A percentile compares a stretch with the other conserved stretches of the same genome.
Evolutionary conservation across 1,140 invertebrate species (phyloP).

Genomic region (Euura saliciscinereae): DNA sequence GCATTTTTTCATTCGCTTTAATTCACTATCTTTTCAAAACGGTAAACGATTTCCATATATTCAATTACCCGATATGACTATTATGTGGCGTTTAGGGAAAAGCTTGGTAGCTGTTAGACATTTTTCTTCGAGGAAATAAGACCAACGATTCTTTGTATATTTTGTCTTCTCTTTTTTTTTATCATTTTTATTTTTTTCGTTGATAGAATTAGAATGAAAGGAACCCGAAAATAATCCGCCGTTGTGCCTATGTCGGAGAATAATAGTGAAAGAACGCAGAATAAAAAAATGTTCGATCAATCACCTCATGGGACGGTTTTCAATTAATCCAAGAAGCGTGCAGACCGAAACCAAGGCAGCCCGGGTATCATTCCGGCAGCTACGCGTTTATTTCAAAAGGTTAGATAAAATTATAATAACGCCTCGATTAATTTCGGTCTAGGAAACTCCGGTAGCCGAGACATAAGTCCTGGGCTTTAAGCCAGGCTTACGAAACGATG

Average conservation of each 20-base stretch:
- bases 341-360: not conserved
- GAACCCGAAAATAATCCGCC: too few species aligned
- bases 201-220: too few species aligned
- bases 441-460: slow-evolving; percentile 1
- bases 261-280: not conserved
- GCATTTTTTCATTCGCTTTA: too few species aligned
- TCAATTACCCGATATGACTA: slow-evolving; percentile 7
- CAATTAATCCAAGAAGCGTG: slow-evolving; percentile 7
- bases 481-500: not conserved
- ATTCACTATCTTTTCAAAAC: too few species aligned
- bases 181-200: slow-evolving; percentile 18
- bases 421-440: slow-evolving; percentile 2
- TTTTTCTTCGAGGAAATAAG: too few species aligned
- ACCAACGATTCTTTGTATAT: slow-evolving; percentile 15
- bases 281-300: not conserved
- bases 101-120: too few species aligned
- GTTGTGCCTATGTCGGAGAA: too few species aligned
- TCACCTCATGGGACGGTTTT: not conserved
- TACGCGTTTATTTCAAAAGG: not conserved
- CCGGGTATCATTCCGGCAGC: not conserved
- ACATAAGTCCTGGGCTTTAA: not conserved
- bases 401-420: slow-evolving; percentile 3
- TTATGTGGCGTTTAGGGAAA: too few species aligned
- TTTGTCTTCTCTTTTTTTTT: slow-evolving; percentile 24
- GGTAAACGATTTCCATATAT: slow-evolving; percentile 1